Evolutionary conservation across 2,797 vertebrate genomes (phyloP).

Genomic region (Megaceryle alcyon): DNA sequence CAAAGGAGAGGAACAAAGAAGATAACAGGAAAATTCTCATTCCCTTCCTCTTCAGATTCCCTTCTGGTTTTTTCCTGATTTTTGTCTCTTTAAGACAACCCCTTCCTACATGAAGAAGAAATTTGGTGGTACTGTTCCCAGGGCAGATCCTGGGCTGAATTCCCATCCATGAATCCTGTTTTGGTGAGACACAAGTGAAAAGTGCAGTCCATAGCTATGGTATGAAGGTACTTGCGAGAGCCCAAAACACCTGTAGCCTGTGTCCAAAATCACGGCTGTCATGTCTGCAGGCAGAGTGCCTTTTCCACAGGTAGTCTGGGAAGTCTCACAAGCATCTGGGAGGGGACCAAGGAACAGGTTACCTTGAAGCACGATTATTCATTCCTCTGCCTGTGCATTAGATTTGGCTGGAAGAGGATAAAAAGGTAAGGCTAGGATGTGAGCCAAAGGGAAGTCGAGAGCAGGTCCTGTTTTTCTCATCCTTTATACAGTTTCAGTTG

Average conservation of each 20-base stretch:
- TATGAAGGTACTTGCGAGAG: fast-evolving
- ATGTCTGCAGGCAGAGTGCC: fast-evolving
- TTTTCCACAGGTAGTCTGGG: background rate
- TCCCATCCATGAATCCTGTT: background rate
- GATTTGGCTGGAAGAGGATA: background rate
- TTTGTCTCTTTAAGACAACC: background rate
- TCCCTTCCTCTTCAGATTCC: background rate
- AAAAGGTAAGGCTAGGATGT: background rate
- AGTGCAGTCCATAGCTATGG: fast-evolving
- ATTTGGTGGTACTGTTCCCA: background rate
- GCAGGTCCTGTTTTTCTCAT: background rate
- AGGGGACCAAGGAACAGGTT: background rate
- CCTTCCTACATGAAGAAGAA: background rate
- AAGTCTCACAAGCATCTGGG: fast-evolving
- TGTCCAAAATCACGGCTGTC: fast-evolving
- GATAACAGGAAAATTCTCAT: background rate
- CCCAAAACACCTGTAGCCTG: fast-evolving
- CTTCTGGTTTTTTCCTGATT: background rate
- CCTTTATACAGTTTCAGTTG: background rate
- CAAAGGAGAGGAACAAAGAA: background rate
- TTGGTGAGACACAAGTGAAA: background rate
- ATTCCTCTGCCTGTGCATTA: background rate
- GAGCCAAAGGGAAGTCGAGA: background rate
- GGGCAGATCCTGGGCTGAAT: background rate
- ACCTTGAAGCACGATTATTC: background rate